Conservation (phyloP, 2,797 vertebrate genomes). For the Ceyx erithaca region DNA sequence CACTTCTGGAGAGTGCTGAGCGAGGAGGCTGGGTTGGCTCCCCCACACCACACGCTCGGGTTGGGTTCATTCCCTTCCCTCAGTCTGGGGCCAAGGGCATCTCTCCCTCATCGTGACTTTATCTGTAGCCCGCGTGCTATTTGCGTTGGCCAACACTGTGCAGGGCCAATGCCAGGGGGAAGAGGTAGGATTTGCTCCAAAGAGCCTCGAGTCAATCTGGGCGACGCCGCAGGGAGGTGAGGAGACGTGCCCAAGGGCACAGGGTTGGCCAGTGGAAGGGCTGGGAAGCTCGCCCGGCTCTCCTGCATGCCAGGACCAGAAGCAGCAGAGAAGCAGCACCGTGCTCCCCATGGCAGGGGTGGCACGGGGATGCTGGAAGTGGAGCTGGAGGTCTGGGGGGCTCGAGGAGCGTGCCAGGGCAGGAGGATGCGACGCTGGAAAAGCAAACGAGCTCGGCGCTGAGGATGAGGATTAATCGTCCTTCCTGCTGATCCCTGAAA, state of each 20-base stretch:
- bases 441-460: not conserved
- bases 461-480: not conserved
- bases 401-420: rapidly evolving
- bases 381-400: not conserved
- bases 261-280: not conserved
- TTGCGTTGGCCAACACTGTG: not conserved
- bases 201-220: not conserved
- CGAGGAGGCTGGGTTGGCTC: not conserved
- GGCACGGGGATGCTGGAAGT: rapidly evolving
- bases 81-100: not conserved
- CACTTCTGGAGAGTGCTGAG: not conserved
- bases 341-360: too few relatives aligned
- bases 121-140: rapidly evolving
- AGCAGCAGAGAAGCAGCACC: not conserved
- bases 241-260: not conserved
- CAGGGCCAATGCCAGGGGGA: rapidly evolving
- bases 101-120: not conserved
- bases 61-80: too few relatives aligned
- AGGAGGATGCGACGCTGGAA: not conserved
- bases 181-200: not conserved
- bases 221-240: rapidly evolving
- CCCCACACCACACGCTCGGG: rapidly evolving
- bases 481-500: constrained; percentile 1
- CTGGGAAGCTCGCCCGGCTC: not conserved
- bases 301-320: rapidly evolving